phyloP scores from a whole-genome alignment of 1,140 invertebrate genomes.

The Trinorchestia longiramus region DNA sequence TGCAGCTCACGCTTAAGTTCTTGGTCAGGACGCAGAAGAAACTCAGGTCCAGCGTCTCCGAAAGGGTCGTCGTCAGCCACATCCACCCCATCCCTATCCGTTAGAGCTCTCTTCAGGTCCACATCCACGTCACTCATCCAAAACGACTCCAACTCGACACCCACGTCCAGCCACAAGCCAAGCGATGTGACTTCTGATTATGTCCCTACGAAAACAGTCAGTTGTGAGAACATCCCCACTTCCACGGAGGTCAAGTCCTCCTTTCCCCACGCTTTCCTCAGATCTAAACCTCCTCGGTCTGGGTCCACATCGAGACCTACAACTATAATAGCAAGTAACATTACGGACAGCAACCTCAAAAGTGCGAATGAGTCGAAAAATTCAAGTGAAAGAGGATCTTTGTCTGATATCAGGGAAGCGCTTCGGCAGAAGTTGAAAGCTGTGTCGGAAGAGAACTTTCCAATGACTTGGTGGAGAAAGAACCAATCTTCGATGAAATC shows the following conservation, averaged over 20 bases:
- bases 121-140: slow-evolving; percentile 49
- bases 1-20: not conserved
- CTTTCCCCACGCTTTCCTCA: slow-evolving; percentile 83
- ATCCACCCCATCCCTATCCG: slow-evolving; percentile 79
- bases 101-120: slow-evolving; percentile 42
- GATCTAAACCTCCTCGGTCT: slow-evolving; percentile 73
- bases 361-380: not conserved
- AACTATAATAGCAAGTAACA: not conserved
- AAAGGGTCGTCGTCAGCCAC: slow-evolving; percentile 78
- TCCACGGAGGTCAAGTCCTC: slow-evolving; percentile 72
- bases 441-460: slow-evolving; percentile 65
- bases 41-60: slow-evolving; percentile 82
- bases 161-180: slow-evolving; percentile 33
- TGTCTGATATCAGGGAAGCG: slow-evolving; percentile 61
- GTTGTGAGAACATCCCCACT: slow-evolving; percentile 77
- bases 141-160: not conserved
- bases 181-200: slow-evolving; percentile 67
- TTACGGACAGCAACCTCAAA: not conserved
- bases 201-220: slow-evolving; percentile 75
- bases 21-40: slow-evolving; percentile 68
- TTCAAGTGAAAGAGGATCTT: slow-evolving; percentile 11
- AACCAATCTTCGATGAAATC: slow-evolving; percentile 57
- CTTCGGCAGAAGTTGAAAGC: slow-evolving; percentile 63
- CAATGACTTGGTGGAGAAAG: slow-evolving; percentile 55
- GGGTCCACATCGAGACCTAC: slow-evolving; percentile 21